phyloP scores from a whole-genome alignment of 2,888 invertebrate species.

The Congeria kusceri region DNA sequence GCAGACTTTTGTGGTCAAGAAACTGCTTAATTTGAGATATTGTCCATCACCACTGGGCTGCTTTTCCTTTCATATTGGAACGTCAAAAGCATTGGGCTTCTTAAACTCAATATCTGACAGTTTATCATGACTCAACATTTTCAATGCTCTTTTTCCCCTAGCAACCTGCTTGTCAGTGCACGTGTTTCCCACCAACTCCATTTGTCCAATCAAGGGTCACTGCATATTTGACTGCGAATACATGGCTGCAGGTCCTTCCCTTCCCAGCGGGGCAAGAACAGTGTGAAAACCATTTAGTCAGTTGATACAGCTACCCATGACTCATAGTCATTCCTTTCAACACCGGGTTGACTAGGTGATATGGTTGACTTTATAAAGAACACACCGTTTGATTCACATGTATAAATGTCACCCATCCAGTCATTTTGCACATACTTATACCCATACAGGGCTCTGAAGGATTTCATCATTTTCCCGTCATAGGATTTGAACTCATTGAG shows the following conservation, averaged over 20 bases:
- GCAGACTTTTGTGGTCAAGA: no score
- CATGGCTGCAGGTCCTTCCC: conserved; percentile 23
- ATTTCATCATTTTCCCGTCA: conserved; percentile 41
- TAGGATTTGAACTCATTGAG: conserved; percentile 32
- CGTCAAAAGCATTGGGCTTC: neutral
- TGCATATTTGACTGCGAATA: conserved; percentile 28
- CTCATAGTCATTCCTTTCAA: conserved; percentile 26
- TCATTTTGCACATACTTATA: conserved; percentile 42
- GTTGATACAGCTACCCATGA: conserved; percentile 11
- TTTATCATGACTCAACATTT: conserved; percentile 11
- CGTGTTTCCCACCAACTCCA: conserved; percentile 31
- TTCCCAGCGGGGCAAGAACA: conserved; percentile 32
- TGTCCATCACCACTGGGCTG: no score
- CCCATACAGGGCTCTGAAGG: conserved; percentile 36
- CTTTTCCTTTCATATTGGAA: neutral
- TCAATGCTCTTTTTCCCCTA: conserved; percentile 18
- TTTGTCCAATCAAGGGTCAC: conserved; percentile 11
- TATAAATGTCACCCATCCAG: no score
- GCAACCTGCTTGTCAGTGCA: conserved; percentile 28
- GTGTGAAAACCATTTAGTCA: conserved; percentile 1
- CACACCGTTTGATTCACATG: no score
- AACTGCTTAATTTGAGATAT: no score
- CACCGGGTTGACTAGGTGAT: conserved; percentile 40
- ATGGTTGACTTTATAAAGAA: no score
- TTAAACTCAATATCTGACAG: conserved; percentile 15